phyloP scores from a whole-genome alignment of 1,140 invertebrate species.

The Apis laboriosa region DNA sequence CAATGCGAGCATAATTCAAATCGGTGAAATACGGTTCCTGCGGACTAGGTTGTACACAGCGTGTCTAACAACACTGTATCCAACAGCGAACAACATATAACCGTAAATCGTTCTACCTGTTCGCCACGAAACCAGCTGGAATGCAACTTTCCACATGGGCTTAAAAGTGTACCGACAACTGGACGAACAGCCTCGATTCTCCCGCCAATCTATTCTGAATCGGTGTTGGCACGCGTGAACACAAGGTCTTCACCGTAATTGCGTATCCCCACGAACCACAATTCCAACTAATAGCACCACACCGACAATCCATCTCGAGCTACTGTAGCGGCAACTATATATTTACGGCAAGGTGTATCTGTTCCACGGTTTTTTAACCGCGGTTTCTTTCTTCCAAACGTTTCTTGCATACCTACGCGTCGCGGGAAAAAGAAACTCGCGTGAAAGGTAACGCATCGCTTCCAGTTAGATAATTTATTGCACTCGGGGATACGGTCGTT shows the following conservation, averaged over 20 bases:
- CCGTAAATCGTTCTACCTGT: conserved; percentile 43
- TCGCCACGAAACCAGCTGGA: conserved; percentile 4
- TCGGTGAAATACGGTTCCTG: no score
- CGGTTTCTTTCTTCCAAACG: background rate
- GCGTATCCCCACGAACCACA: background rate
- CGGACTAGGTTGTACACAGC: no score
- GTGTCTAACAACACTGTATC: conserved; percentile 34
- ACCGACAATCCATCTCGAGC: background rate
- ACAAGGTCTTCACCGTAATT: conserved; percentile 28
- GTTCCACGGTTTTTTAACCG: background rate
- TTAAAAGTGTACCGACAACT: conserved; percentile 40
- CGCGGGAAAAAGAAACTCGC: background rate
- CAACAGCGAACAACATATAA: background rate
- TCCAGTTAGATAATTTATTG: background rate
- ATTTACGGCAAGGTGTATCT: background rate
- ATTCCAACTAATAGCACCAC: conserved; percentile 10
- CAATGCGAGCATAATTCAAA: background rate
- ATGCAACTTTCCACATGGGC: conserved; percentile 39
- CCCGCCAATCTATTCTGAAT: no score
- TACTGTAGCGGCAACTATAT: background rate
- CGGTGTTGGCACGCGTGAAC: conserved; percentile 31
- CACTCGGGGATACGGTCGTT: background rate
- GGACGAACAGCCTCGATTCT: conserved; percentile 21
- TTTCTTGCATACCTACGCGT: background rate
- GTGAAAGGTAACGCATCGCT: background rate